phyloP scores from a whole-genome alignment of 2,888 invertebrate species.

The Cristatella mucedo region DNA sequence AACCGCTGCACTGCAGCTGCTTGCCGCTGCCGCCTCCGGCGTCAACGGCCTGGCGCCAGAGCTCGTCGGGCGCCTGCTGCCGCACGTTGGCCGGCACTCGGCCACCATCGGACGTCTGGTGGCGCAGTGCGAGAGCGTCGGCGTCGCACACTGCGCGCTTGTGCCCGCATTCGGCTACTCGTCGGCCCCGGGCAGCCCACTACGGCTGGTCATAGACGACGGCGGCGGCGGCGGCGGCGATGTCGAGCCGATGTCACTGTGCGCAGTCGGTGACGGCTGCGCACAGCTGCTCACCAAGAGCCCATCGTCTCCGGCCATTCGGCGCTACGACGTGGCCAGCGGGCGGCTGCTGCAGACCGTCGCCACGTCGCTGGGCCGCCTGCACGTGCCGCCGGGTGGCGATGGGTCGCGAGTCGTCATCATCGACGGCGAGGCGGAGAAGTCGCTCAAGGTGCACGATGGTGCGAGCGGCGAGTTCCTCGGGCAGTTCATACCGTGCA shows the following conservation, averaged over 20 bases:
- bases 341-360: slow-evolving; percentile 22
- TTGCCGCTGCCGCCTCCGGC: slow-evolving; percentile 22
- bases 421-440: slow-evolving; percentile 28
- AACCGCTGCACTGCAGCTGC: slow-evolving; percentile 20
- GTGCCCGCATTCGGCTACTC: slow-evolving; percentile 31
- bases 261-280: no score
- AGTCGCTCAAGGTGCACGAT: slow-evolving; percentile 29
- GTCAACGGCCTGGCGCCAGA: slow-evolving; percentile 31
- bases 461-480: slow-evolving; percentile 24
- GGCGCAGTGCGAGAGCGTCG: slow-evolving; percentile 26
- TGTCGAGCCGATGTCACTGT: no score
- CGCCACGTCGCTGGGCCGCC: slow-evolving; percentile 26
- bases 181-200: slow-evolving; percentile 28
- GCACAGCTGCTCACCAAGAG: no score
- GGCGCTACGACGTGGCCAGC: slow-evolving; percentile 23
- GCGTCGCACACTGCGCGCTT: slow-evolving; percentile 25
- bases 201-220: slow-evolving; percentile 22
- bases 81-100: slow-evolving; percentile 23
- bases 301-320: slow-evolving; percentile 19
- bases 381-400: slow-evolving; percentile 25
- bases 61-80: slow-evolving; percentile 29
- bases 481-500: slow-evolving; percentile 32
- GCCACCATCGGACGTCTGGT: slow-evolving; percentile 27
- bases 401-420: slow-evolving; percentile 22
- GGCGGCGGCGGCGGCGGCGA: slow-evolving; percentile 17